phyloP scores from a whole-genome alignment of 1,140 invertebrate genomes.

The Scaptodrosophila lebanonensis region DNA sequence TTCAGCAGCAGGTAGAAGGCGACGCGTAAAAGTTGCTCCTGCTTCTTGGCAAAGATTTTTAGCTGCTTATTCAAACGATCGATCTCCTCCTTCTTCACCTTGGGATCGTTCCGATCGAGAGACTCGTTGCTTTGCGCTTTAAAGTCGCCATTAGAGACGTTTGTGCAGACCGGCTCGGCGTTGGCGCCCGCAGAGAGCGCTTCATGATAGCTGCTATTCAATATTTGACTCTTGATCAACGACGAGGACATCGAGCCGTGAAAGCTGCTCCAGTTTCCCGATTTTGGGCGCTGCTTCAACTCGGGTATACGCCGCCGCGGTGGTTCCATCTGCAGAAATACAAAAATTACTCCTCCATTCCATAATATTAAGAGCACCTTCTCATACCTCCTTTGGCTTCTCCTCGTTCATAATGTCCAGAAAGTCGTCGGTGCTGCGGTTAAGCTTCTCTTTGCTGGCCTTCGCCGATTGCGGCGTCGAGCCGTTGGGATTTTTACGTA shows the following conservation, averaged over 20 bases:
- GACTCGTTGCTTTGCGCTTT: slow-evolving; percentile 78
- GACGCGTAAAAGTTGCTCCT: slow-evolving; percentile 93
- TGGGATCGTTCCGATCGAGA: slow-evolving; percentile 78
- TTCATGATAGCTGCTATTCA: slow-evolving; percentile 83
- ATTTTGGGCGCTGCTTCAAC: slow-evolving; percentile 82
- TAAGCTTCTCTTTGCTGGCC: slow-evolving; percentile 69
- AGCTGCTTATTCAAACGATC: slow-evolving; percentile 89
- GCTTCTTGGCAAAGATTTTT: slow-evolving; percentile 89
- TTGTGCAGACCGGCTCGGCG: slow-evolving; percentile 29
- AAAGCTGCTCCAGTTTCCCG: slow-evolving; percentile 81
- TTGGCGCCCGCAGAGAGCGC: slow-evolving; percentile 77
- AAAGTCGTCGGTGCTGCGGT: slow-evolving; percentile 70
- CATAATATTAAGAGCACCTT: too few relatives aligned
- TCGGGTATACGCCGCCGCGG: slow-evolving; percentile 83
- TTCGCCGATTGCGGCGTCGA: slow-evolving; percentile 63
- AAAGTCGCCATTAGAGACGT: slow-evolving; percentile 38
- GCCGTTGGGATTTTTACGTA: slow-evolving; percentile 78
- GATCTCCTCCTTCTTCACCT: slow-evolving; percentile 86
- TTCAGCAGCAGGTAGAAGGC: slow-evolving; percentile 95
- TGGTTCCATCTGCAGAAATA: slow-evolving; percentile 78
- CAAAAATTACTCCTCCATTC: too few relatives aligned
- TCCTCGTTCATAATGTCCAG: slow-evolving; percentile 77
- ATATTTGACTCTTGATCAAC: slow-evolving; percentile 76
- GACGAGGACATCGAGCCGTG: slow-evolving; percentile 77
- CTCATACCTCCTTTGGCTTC: slow-evolving; percentile 72